Evolutionary conservation across 1,140 invertebrate genomes (phyloP).

Genomic region (Apis laboriosa): DNA sequence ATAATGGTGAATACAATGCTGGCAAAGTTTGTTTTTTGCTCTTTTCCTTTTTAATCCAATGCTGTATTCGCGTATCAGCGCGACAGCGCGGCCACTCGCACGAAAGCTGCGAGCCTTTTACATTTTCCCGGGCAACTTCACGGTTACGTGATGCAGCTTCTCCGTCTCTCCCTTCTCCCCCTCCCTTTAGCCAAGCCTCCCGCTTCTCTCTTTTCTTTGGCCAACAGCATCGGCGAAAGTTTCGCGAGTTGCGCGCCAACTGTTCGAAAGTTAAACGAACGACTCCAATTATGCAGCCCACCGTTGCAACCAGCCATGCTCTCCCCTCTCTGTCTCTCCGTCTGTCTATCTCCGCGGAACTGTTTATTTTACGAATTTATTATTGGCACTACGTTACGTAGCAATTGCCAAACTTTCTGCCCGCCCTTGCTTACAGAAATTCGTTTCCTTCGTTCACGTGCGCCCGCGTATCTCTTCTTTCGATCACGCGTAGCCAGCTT

Average conservation of each 20-base stretch:
- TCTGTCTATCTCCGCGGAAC: constrained; percentile 7
- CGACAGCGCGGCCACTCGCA: not conserved
- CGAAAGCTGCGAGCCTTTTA: constrained; percentile 38
- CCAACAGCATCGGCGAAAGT: constrained; percentile 64
- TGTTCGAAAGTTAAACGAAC: constrained; percentile 74
- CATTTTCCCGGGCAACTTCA: constrained; percentile 32
- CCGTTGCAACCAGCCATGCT: constrained; percentile 59
- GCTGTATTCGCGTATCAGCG: constrained; percentile 36
- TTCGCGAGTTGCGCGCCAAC: constrained; percentile 64
- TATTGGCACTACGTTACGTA: constrained; percentile 67
- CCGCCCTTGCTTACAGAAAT: constrained; percentile 22
- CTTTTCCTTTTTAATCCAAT: not conserved
- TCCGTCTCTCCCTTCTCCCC: not conserved
- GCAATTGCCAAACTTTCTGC: constrained; percentile 63
- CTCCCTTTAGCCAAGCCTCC: constrained; percentile 32
- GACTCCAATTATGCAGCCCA: constrained; percentile 74
- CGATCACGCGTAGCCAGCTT: not conserved
- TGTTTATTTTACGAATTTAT: constrained; percentile 76
- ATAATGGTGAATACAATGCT: too few species aligned
- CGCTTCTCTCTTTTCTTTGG: constrained; percentile 35
- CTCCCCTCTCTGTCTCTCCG: not conserved
- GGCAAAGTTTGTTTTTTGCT: not conserved
- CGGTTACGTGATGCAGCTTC: constrained; percentile 23
- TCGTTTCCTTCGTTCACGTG: constrained; percentile 15
- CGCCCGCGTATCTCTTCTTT: not conserved